Conservation (phyloP, 2,113 vertebrate genomes). For the Psilopogon haemacephalus region DNA sequence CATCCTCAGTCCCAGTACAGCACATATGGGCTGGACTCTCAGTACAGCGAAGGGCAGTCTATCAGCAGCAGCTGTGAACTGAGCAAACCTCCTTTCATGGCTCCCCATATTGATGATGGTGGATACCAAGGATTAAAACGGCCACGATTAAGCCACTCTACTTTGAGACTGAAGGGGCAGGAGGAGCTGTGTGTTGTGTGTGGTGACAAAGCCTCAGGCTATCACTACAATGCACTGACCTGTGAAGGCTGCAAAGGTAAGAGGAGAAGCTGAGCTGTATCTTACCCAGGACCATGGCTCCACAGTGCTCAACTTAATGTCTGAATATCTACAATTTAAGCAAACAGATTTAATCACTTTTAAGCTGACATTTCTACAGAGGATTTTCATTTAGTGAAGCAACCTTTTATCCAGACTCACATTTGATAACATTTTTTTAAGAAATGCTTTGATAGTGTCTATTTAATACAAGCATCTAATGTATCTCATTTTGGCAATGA, state of each 20-base stretch:
- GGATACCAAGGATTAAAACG: constrained; percentile 76
- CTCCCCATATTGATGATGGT: constrained; percentile 25
- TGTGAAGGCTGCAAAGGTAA: constrained; percentile 96
- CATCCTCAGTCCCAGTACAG: constrained; percentile 78
- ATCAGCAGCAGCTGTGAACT: constrained; percentile 68
- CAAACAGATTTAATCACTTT: background rate
- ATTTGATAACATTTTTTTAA: background rate
- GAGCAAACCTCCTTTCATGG: constrained; percentile 61
- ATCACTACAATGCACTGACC: constrained; percentile 94
- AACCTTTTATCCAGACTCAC: background rate
- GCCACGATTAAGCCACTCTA: constrained; percentile 74
- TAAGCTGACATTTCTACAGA: background rate
- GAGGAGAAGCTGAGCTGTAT: background rate
- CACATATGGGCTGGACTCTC: constrained; percentile 75
- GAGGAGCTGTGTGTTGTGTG: constrained; percentile 93
- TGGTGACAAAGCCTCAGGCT: constrained; percentile 92
- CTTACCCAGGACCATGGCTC: background rate
- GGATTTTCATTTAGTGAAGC: background rate
- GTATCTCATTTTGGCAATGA: background rate
- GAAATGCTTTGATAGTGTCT: background rate
- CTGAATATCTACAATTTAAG: background rate
- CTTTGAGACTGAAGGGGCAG: constrained; percentile 79
- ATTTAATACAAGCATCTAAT: background rate
- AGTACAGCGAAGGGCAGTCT: constrained; percentile 66
- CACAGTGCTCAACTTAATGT: background rate